Evolutionary conservation across 2,797 vertebrate genomes (phyloP).

Genomic region (Glossophaga mutica): DNA sequence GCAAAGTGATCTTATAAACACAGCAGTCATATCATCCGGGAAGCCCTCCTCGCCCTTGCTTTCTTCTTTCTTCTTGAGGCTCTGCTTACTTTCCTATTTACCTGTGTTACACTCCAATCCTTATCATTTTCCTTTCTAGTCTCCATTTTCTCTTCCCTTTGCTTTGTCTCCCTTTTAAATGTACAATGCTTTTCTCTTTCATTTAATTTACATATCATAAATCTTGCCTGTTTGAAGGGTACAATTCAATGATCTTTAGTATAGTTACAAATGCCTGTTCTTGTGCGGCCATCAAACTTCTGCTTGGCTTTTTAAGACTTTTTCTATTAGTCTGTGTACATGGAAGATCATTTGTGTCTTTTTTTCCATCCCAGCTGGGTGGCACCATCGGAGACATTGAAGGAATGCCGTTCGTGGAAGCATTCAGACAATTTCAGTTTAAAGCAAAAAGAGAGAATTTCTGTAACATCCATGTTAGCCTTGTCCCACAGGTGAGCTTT

Average conservation of each 20-base stretch:
- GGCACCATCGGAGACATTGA: conserved; percentile 88
- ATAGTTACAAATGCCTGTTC: background rate
- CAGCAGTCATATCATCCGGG: background rate
- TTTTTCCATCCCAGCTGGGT: conserved; percentile 78
- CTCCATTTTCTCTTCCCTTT: background rate
- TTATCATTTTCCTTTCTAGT: background rate
- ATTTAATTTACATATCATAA: background rate
- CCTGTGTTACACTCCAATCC: background rate
- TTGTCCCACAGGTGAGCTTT: conserved; percentile 84
- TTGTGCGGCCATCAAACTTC: background rate
- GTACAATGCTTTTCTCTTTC: background rate
- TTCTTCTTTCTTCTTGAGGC: background rate
- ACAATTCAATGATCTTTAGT: background rate
- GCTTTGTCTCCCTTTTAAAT: background rate
- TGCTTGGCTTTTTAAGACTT: background rate
- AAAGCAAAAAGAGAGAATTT: conserved; percentile 86
- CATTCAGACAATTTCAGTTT: conserved; percentile 87
- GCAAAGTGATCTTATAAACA: background rate
- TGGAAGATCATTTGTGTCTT: background rate
- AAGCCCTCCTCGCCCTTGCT: background rate
- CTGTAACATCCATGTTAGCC: conserved; percentile 87
- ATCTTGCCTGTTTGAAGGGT: background rate
- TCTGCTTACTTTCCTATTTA: background rate
- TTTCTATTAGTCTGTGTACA: background rate
- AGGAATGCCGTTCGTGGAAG: conserved; percentile 87